Base-by-base conservation (phyloP, 92 coral and sea anemone species). In the Parazoanthus atlanticus region DNA sequence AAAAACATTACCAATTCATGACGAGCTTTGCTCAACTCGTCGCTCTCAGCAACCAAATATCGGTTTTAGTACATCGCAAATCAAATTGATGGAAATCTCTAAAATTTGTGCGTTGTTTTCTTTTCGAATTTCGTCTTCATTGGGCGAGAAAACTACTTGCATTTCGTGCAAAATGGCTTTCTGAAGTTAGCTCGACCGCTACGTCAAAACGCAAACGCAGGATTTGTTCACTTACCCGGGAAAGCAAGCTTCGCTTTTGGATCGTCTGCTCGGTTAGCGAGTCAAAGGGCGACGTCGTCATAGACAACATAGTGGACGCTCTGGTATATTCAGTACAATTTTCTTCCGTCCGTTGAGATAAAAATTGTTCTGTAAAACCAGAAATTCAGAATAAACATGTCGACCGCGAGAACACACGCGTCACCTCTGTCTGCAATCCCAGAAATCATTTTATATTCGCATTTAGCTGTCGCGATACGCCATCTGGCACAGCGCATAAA, bases 401-500 rank as follows among this genome's bases (percentile, higher is more conserved):
- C 65, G 74, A 66, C 11, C 76, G 78, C 86, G n/a, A 61, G 8
- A 2, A 61, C 28, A 61, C 28, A n/a, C 64, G 77, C 65, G 64
- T 71, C 76, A 69, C 65, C 17, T 69, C 16, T 3, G 15, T 67
- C 49, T 46, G 40, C 86, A 46, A 66, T 28, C 58, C 76, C 78
- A 61, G 77, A 69, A 83, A 70, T 38, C 25, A 25, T 83, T 69
- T 83, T 69, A 7, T 41, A 83, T 43, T 61, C 41, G 65, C 46
- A 43, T 26, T 40, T 67, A 17, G 78, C 43, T 56, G 86, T 83
- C 86, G 29, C 65, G 36, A 29, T n/a, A 38, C 46, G 46, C 86
- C 86, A 83, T 70, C 86, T 83, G 86, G 86, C 86, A 30, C 12
- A 7, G 52, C 16, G 36, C 38, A 83, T 83, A 73, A 83, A 83